phyloP scores from a whole-genome alignment of 92 coral and sea anemone genomes.

The Zoanthus solanderi region DNA sequence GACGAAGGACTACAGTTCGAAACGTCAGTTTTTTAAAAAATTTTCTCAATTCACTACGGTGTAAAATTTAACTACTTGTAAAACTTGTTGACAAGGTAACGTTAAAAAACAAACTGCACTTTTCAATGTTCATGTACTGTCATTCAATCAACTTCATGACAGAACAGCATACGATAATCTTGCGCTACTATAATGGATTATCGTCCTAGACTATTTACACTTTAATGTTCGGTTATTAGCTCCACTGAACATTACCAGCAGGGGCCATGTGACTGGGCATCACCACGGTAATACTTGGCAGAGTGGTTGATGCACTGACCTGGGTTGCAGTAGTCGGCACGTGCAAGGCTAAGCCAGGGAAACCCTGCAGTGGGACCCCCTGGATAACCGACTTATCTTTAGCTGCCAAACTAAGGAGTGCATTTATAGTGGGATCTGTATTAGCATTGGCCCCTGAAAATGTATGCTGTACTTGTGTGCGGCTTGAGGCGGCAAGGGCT shows the following conservation, averaged over 20 bases:
- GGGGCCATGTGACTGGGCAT: constrained; percentile 85
- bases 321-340: constrained; percentile 55
- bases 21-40: no score
- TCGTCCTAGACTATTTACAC: no score
- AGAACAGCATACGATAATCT: no score
- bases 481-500: constrained; percentile 61
- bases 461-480: constrained; percentile 55
- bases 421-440: constrained; percentile 97
- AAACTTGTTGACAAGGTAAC: no score
- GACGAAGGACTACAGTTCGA: no score
- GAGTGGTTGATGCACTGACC: constrained; percentile 65
- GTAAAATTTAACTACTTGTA: no score
- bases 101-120: no score
- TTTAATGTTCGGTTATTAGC: not conserved
- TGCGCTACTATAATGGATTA: no score
- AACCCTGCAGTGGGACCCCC: constrained; percentile 71
- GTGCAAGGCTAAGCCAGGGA: constrained; percentile 70
- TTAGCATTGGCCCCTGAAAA: constrained; percentile 75
- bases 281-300: constrained; percentile 85
- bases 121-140: no score
- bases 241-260: constrained; percentile 67
- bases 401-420: constrained; percentile 86
- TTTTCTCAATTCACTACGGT: no score
- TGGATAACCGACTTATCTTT: constrained; percentile 84
- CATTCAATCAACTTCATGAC: no score